Percentiles rank a stretch among this genome's conserved stretches.
Conservation (phyloP, 2,797 vertebrate species). For the Myripristis jacobus region DNA sequence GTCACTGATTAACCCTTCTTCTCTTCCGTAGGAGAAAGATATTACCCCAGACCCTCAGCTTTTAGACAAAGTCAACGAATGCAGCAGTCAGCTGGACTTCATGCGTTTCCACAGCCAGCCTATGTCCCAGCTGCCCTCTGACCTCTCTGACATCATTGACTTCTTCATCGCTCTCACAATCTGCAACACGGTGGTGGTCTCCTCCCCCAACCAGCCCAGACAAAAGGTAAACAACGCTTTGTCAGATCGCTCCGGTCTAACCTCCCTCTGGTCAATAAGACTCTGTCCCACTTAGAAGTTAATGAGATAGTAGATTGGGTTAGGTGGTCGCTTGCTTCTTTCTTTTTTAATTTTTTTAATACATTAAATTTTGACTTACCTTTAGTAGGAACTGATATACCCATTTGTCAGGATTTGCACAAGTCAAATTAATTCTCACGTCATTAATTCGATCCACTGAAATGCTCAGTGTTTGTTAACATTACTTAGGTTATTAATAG, state of each 20-base stretch:
- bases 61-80: constrained; percentile 93
- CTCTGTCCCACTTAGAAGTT: neutral
- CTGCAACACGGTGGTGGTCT: constrained; percentile 97
- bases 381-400: too few relatives aligned
- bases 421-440: neutral
- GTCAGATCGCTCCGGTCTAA: neutral
- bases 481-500: neutral
- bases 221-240: constrained; percentile 86
- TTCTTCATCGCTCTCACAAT: constrained; percentile 97
- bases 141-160: constrained; percentile 91
- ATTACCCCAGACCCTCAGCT: constrained; percentile 95
- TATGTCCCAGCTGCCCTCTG: constrained; percentile 88
- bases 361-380: too few relatives aligned
- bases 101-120: constrained; percentile 87
- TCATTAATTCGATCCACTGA: neutral
- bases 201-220: constrained; percentile 93
- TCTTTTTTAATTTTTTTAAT: too few relatives aligned
- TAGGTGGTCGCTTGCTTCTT: too few relatives aligned
- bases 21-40: constrained; percentile 91
- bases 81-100: constrained; percentile 88
- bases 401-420: too few relatives aligned
- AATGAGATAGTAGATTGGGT: neutral
- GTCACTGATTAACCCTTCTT: constrained; percentile 36
- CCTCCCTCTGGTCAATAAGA: neutral
- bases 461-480: neutral